Base-by-base conservation (phyloP, 2,113 vertebrate species). In the Cercocebus atys region DNA sequence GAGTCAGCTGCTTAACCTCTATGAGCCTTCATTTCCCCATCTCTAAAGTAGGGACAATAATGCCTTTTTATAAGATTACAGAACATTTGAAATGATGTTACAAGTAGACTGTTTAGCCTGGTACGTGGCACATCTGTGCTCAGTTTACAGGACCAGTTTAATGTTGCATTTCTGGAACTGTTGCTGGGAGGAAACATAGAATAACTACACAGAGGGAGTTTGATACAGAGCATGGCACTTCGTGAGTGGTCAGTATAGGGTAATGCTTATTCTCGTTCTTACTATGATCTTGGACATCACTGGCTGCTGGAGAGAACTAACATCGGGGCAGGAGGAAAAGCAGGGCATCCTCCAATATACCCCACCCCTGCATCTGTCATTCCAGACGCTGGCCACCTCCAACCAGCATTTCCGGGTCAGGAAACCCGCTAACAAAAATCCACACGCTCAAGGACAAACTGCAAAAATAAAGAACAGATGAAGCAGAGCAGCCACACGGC, bases 171-270 rank as follows among this genome's bases (percentile, higher is more conserved):
- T 20, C 3, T 3, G n/a, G 59, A n/a, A 27, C 22, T n/a, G 79
- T 1, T 11, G 43, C 32, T 35, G 1, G 18, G 17, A 64, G 50
- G 3, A 57, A 68, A 23, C 0, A 27, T 0, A 8, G 43, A 3
- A 22, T 4, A 35, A 35, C n/a, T 7, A n/a, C 2, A 6, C 5
- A 30, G 61, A 45, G 40, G 11, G 27, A 8, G 2, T 0, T 0
- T 4, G 13, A 72, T 13, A 20, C 0, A 0, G 30, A 68, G 43
- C 68, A 43, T 2, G 10, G 35, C 3, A 2, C 22, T 6, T 0
- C 23, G 50, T 0, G 0, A 45, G 23, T 7, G 30, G 30, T 66
- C 82, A 73, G 0, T 2, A 72, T 14, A 14, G 0, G 3, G 23
- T 25, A 43, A 32, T 20, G 8, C 18, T 95, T 14, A n/a, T 6